Evolutionary conservation across 1,140 invertebrate species (phyloP).

Genomic region (Zaprionus lachaisei): DNA sequence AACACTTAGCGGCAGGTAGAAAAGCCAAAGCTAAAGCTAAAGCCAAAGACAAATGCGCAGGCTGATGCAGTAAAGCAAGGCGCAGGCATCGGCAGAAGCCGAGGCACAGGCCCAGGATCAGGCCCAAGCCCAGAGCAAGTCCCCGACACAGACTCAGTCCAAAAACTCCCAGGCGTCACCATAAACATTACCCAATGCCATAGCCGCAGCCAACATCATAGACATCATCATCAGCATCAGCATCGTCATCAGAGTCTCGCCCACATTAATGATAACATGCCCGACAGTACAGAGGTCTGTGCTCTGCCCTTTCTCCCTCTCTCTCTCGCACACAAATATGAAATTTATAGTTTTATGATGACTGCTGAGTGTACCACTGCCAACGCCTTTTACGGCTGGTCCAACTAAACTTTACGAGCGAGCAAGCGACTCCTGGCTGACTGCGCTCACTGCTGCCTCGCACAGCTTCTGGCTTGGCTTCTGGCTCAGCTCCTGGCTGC

Average conservation of each 20-base stretch:
- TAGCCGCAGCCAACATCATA: constrained; percentile 30
- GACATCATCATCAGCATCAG: constrained; percentile 44
- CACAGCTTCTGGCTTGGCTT: constrained; percentile 6
- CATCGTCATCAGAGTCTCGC: constrained; percentile 63
- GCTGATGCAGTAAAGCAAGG: constrained; percentile 30
- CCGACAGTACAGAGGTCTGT: constrained; percentile 28
- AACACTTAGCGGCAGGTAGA: constrained; percentile 79
- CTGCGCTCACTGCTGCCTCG: constrained; percentile 5
- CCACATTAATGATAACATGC: constrained; percentile 79
- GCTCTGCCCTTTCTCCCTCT: background rate
- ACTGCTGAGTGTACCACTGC: constrained; percentile 82
- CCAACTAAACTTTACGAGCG: constrained; percentile 79
- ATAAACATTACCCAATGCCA: constrained; percentile 57
- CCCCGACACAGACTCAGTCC: background rate
- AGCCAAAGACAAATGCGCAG: constrained; percentile 46
- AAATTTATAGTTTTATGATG: constrained; percentile 84
- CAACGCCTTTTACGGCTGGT: constrained; percentile 81
- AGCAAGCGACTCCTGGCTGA: constrained; percentile 28
- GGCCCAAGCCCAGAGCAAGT: background rate
- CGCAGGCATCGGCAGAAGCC: background rate
- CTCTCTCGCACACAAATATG: constrained; percentile 63
- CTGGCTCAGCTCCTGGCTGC: constrained; percentile 1
- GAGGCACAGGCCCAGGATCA: no score
- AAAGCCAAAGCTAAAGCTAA: constrained; percentile 37
- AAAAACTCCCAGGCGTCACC: constrained; percentile 77